phyloP scores from a whole-genome alignment of 2,797 vertebrate genomes.

The Podarcis siculus region DNA sequence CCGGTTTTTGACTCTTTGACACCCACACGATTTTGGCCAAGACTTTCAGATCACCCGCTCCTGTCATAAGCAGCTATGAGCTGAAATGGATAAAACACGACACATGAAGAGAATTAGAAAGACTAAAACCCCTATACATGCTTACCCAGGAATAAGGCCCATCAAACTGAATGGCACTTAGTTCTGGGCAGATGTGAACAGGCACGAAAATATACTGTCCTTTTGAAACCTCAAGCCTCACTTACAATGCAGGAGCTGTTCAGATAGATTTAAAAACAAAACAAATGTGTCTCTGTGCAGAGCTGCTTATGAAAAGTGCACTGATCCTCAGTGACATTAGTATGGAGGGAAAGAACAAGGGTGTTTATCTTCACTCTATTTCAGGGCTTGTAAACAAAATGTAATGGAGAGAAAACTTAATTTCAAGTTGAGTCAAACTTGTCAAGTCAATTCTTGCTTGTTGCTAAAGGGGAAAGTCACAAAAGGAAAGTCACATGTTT shows the following conservation, averaged over 20 bases:
- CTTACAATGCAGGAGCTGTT: neutral
- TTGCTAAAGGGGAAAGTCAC: neutral
- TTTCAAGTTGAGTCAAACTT: neutral
- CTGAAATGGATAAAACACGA: too few relatives aligned
- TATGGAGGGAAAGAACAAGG: neutral
- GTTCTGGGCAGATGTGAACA: neutral
- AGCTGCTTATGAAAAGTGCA: neutral
- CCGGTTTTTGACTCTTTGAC: too few relatives aligned
- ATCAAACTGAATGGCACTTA: neutral
- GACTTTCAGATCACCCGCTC: too few relatives aligned
- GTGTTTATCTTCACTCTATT: neutral
- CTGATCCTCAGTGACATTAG: neutral
- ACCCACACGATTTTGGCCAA: too few relatives aligned
- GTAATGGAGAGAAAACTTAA: neutral
- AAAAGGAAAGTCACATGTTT: neutral
- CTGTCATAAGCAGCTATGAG: too few relatives aligned
- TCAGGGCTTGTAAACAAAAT: neutral
- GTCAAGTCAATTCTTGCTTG: neutral
- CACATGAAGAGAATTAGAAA: too few relatives aligned
- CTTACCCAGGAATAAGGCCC: too few relatives aligned
- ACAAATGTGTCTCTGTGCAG: neutral
- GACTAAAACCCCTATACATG: too few relatives aligned
- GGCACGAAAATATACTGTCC: neutral
- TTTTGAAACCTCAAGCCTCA: neutral
- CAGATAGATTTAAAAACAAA: neutral